phyloP scores from a whole-genome alignment of 2,113 vertebrate genomes.

The Notarius quadriscutis region DNA sequence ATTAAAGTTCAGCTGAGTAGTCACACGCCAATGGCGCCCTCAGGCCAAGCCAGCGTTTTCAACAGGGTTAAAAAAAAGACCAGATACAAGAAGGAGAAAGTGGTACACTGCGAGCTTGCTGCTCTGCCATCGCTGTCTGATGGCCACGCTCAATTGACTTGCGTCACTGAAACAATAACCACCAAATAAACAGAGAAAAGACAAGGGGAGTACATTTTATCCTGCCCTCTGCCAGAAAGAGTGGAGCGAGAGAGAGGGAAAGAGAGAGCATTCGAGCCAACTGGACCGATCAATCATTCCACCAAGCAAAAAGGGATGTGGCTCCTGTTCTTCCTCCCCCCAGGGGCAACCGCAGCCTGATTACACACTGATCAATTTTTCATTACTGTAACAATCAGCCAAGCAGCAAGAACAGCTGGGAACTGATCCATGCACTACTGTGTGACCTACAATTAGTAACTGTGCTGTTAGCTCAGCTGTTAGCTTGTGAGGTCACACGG shows the following conservation, averaged over 20 bases:
- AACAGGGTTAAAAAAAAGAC: constrained; percentile 24
- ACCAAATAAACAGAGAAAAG: constrained; percentile 33
- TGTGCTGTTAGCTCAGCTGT: constrained; percentile 32
- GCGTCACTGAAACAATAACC: constrained; percentile 45
- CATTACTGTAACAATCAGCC: constrained; percentile 50
- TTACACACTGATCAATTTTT: constrained; percentile 53
- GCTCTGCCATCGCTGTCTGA: constrained; percentile 29
- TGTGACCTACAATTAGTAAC: constrained; percentile 30
- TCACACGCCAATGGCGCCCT: constrained; percentile 1
- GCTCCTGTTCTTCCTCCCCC: constrained; percentile 5
- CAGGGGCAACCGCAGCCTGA: constrained; percentile 35
- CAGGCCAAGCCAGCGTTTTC: constrained; percentile 7
- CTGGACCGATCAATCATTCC: constrained; percentile 35
- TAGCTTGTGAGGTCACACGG: constrained; percentile 6
- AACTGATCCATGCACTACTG: constrained; percentile 38
- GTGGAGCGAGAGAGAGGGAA: constrained; percentile 29
- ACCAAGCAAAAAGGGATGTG: constrained; percentile 19
- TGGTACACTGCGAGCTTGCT: neutral
- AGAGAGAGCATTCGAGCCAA: constrained; percentile 34
- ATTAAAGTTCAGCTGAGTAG: constrained; percentile 23
- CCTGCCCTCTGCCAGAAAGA: constrained; percentile 22
- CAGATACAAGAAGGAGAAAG: constrained; percentile 29
- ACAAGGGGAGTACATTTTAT: constrained; percentile 53
- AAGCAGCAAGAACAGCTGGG: constrained; percentile 23
- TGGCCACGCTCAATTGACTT: constrained; percentile 49